Evolutionary conservation across 2,113 vertebrate genomes (phyloP).

Genomic region (Stegostoma tigrinum): DNA sequence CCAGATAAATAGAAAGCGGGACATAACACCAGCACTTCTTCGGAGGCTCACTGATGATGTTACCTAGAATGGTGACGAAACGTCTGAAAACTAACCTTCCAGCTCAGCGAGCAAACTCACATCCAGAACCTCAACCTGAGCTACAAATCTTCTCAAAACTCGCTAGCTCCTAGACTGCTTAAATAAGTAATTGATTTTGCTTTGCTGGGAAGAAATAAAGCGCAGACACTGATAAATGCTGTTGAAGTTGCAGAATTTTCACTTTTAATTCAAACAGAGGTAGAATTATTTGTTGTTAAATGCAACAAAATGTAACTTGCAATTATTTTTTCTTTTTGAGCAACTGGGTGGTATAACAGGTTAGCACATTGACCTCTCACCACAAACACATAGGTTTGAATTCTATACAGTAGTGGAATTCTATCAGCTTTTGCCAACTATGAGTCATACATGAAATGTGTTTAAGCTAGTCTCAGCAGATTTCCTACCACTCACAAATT

Average conservation of each 20-base stretch:
- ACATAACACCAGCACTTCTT: too few species aligned
- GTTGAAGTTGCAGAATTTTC: background rate
- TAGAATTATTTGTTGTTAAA: background rate
- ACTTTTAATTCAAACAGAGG: background rate
- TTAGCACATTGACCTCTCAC: background rate
- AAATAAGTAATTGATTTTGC: background rate
- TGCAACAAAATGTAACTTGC: background rate
- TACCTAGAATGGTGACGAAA: too few species aligned
- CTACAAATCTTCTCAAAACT: too few species aligned
- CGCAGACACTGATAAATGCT: background rate
- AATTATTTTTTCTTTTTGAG: background rate
- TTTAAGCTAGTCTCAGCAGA: background rate
- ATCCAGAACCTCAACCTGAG: too few species aligned
- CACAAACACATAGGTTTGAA: background rate
- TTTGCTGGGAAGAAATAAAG: background rate
- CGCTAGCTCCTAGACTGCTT: background rate
- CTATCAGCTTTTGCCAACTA: background rate
- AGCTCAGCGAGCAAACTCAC: too few species aligned
- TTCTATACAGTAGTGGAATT: background rate
- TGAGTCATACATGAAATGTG: background rate
- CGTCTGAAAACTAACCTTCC: too few species aligned
- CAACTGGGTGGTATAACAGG: background rate
- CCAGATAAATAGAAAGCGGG: too few species aligned
- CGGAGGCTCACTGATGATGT: too few species aligned
- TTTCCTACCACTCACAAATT: background rate